Conservation (phyloP, 2,113 vertebrate species). For the Datnioides undecimradiatus region DNA sequence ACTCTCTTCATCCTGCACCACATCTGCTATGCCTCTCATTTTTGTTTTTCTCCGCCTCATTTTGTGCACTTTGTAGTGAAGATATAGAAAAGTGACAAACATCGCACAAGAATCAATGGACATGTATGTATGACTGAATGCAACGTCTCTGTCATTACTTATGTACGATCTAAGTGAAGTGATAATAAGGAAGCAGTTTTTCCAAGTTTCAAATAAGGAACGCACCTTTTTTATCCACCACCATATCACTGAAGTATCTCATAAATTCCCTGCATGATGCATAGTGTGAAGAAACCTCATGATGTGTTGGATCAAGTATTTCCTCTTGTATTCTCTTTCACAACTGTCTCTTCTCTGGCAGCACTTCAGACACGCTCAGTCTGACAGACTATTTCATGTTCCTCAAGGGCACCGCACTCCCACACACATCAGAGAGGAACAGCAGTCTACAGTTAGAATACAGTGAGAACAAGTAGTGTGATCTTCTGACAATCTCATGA, state of each 20-base stretch:
- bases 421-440: conserved; percentile 34
- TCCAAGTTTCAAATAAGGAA: background rate
- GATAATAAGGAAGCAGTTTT: background rate
- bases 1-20: conserved; percentile 1
- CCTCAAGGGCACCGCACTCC: conserved; percentile 66
- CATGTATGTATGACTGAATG: background rate
- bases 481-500: conserved; percentile 17
- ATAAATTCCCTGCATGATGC: background rate
- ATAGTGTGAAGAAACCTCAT: background rate
- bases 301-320: conserved; percentile 46
- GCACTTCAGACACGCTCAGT: conserved; percentile 63
- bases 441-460: conserved; percentile 17
- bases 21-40: background rate
- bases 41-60: conserved; percentile 1
- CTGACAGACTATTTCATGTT: conserved; percentile 53
- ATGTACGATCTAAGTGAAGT: background rate
- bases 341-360: conserved; percentile 65
- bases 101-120: background rate
- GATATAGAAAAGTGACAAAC: background rate
- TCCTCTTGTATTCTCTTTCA: conserved; percentile 50
- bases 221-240: background rate
- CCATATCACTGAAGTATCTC: background rate
- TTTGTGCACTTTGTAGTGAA: background rate
- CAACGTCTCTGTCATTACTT: background rate
- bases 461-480: background rate